phyloP scores from a whole-genome alignment of 2,797 vertebrate genomes.

The Takifugu ocellatus region DNA sequence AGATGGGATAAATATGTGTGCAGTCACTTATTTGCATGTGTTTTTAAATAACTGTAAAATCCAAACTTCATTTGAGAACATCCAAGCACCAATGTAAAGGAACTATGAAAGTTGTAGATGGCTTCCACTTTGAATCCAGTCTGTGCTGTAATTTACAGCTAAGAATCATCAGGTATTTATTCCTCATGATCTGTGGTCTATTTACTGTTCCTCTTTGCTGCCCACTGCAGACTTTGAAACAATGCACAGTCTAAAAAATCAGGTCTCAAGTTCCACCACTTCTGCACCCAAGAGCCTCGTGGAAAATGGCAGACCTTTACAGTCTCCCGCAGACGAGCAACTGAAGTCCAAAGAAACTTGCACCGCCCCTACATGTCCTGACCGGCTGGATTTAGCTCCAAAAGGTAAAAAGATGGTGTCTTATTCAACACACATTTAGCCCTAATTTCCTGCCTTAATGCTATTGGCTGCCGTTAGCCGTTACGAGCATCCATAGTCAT shows the following conservation, averaged over 20 bases:
- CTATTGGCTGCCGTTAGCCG: constrained; percentile 33
- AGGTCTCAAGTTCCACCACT: constrained; percentile 1
- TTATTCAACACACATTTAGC: background rate
- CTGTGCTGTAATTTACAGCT: background rate
- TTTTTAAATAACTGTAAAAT: too few species aligned
- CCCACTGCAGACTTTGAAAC: constrained; percentile 63
- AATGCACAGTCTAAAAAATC: constrained; percentile 28
- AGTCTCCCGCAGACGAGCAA: constrained; percentile 14
- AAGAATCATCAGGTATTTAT: constrained; percentile 1
- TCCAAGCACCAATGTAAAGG: too few species aligned
- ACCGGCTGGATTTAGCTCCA: constrained; percentile 41
- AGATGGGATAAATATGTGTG: too few species aligned
- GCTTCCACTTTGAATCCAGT: background rate
- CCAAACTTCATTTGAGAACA: too few species aligned
- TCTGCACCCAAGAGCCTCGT: constrained; percentile 27
- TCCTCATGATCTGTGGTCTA: constrained; percentile 6
- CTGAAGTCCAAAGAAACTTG: constrained; percentile 21
- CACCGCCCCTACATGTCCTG: constrained; percentile 21
- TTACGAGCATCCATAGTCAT: constrained; percentile 6
- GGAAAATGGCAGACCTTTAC: constrained; percentile 33
- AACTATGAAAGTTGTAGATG: too few species aligned
- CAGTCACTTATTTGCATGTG: too few species aligned
- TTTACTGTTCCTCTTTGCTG: constrained; percentile 20
- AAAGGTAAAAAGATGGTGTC: constrained; percentile 43
- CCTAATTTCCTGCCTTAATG: constrained; percentile 37